Evolutionary conservation across 1,140 invertebrate genomes (phyloP).

Genomic region (Zaprionus davidi): DNA sequence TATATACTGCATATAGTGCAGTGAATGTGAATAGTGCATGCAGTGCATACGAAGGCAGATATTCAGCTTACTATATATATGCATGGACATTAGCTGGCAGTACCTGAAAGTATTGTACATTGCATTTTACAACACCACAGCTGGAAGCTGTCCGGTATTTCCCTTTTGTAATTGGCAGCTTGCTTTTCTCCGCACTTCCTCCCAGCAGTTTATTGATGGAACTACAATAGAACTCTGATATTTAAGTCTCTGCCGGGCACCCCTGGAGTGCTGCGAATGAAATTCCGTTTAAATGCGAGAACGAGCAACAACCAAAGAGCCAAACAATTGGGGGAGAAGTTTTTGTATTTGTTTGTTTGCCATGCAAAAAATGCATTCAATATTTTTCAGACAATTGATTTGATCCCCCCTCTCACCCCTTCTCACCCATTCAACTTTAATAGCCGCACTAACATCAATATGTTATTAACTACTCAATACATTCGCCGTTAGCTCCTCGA

Average conservation of each 20-base stretch:
- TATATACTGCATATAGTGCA: neutral
- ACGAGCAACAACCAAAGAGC: neutral
- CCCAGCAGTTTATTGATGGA: too few species aligned
- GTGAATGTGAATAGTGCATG: neutral
- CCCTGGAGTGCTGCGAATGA: neutral
- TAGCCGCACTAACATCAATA: neutral
- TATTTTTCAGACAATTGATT: neutral
- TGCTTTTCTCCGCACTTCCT: too few species aligned
- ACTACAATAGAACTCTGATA: neutral
- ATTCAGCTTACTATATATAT: neutral
- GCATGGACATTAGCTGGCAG: neutral
- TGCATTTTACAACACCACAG: neutral
- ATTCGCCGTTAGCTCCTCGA: neutral
- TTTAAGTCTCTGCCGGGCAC: neutral
- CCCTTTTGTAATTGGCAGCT: neutral
- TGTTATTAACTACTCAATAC: neutral
- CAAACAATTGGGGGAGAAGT: neutral
- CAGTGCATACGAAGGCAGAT: neutral
- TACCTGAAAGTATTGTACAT: neutral
- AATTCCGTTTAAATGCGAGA: neutral
- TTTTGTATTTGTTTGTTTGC: neutral
- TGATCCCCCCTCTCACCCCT: too few species aligned
- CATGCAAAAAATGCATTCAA: neutral
- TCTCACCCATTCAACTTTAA: neutral
- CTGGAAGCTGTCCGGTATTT: neutral